phyloP scores from a whole-genome alignment of 2,113 vertebrate species.

The Probosciger aterrimus region DNA sequence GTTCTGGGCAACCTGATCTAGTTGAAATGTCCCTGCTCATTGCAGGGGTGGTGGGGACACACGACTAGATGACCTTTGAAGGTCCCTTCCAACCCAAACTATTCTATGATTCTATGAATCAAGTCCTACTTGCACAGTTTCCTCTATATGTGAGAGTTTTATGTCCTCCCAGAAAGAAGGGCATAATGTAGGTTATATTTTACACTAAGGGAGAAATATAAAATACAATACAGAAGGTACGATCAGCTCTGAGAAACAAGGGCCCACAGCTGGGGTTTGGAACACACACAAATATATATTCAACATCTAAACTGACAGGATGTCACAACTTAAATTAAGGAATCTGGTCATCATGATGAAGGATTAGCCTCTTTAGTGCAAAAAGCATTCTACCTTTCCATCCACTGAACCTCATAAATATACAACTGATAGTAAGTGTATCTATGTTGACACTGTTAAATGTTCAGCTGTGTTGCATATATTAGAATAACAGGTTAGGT shows the following conservation, averaged over 20 bases:
- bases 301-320: not conserved
- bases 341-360: not conserved
- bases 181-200: not conserved
- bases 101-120: not conserved
- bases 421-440: not conserved
- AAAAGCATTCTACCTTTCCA: not conserved
- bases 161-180: not conserved
- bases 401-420: constrained; percentile 11
- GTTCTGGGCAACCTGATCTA: not conserved
- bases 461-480: not conserved
- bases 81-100: not conserved
- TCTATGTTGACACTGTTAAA: constrained; percentile 1
- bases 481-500: not conserved
- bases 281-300: not conserved
- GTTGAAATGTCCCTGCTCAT: not conserved
- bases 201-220: not conserved
- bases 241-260: not conserved
- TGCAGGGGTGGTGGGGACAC: not conserved
- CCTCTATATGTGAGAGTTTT: not conserved
- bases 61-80: not conserved
- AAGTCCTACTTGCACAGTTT: not conserved
- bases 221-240: not conserved
- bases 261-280: not conserved
- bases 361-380: not conserved
- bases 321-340: not conserved